Evolutionary conservation across 2,888 invertebrate genomes (phyloP).

Genomic region (Polietes domitor): DNA sequence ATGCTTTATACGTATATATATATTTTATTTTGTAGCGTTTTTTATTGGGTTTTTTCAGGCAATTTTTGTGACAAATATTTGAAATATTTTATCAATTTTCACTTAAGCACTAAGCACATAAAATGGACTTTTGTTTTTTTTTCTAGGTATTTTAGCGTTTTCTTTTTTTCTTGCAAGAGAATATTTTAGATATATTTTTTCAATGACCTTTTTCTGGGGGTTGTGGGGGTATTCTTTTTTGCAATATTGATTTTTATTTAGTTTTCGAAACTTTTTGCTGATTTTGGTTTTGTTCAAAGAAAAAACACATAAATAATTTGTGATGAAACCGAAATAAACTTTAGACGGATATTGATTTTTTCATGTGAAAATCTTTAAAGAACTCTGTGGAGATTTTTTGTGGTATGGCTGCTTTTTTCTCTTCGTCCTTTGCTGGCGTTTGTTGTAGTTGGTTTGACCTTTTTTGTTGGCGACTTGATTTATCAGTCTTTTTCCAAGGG

Average conservation of each 20-base stretch:
- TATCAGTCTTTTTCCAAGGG: constrained; percentile 48
- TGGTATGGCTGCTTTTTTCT: constrained; percentile 42
- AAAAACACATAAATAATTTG: constrained; percentile 38
- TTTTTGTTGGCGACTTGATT: neutral
- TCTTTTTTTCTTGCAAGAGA: constrained; percentile 22
- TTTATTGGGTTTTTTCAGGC: constrained; percentile 57
- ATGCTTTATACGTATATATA: constrained; percentile 46
- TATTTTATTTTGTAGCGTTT: constrained; percentile 48
- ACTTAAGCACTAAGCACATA: constrained; percentile 72
- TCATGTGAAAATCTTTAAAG: constrained; percentile 55
- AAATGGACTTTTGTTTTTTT: constrained; percentile 72
- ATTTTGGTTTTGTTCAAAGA: constrained; percentile 31
- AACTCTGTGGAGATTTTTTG: constrained; percentile 22
- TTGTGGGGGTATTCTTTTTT: neutral
- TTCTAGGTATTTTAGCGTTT: constrained; percentile 34
- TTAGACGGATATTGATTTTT: constrained; percentile 81
- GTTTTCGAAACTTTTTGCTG: constrained; percentile 29
- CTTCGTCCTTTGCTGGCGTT: neutral
- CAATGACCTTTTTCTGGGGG: constrained; percentile 5
- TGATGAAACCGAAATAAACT: constrained; percentile 80
- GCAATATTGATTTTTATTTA: constrained; percentile 7
- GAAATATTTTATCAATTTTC: constrained; percentile 39
- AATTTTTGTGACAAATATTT: constrained; percentile 53
- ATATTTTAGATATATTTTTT: constrained; percentile 25
- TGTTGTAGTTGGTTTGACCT: neutral